Percentiles rank a stretch among this genome's conserved stretches.
Conservation (phyloP, 2,888 invertebrate genomes). For the Pristionchus fissidentatus region DNA sequence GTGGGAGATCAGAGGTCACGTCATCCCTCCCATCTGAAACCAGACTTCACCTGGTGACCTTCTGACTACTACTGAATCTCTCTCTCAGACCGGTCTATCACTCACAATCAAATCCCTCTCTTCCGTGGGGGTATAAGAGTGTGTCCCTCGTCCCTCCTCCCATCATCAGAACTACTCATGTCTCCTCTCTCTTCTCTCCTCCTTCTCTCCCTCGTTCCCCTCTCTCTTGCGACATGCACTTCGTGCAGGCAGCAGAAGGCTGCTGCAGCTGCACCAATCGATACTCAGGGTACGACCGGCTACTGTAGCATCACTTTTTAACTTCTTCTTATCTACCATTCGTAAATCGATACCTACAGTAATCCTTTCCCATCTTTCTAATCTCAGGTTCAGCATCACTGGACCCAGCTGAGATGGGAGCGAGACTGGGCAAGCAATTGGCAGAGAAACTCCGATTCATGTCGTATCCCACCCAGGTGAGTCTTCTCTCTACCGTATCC, state of each 20-base stretch:
- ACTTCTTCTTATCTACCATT: background rate
- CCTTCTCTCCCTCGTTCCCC: conserved; percentile 16
- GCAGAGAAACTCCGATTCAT: conserved; percentile 35
- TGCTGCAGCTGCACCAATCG: background rate
- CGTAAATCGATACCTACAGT: background rate
- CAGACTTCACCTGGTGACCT: background rate
- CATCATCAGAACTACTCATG: background rate
- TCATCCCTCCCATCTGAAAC: background rate
- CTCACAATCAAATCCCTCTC: no score
- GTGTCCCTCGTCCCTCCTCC: background rate
- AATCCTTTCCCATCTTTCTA: background rate
- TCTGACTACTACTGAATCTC: conserved; percentile 20
- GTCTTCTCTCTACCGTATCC: background rate
- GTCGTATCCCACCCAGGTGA: conserved; percentile 32
- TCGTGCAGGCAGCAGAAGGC: conserved; percentile 22
- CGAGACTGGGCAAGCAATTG: conserved; percentile 24
- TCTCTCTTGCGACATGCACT: background rate
- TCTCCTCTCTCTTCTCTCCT: conserved; percentile 29
- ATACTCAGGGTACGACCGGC: background rate
- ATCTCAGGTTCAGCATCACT: background rate
- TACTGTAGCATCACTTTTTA: background rate
- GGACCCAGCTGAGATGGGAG: conserved; percentile 42
- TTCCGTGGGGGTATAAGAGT: conserved; percentile 26
- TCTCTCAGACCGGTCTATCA: conserved; percentile 20
- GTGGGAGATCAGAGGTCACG: conserved; percentile 19